Evolutionary conservation across 2,113 vertebrate genomes (phyloP).

Genomic region (Phyllostomus hastatus): DNA sequence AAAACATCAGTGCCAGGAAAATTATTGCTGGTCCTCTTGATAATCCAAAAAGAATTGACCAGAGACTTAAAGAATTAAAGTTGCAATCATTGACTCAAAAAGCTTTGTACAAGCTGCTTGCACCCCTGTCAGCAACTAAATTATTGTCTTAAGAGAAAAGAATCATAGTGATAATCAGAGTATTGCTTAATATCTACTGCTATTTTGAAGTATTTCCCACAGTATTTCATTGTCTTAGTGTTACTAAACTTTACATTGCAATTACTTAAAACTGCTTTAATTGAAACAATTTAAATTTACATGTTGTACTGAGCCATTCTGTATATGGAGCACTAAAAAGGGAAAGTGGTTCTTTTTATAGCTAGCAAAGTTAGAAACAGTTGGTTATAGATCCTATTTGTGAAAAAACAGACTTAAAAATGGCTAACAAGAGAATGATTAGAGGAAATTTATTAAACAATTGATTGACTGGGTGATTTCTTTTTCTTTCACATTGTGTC

Average conservation of each 20-base stretch:
- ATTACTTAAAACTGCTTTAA: constrained; percentile 43
- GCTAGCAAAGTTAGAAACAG: not conserved
- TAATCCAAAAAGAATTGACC: constrained; percentile 31
- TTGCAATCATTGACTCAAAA: constrained; percentile 14
- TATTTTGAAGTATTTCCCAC: constrained; percentile 4
- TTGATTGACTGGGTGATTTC: not conserved
- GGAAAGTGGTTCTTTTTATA: not conserved
- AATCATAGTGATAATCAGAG: not conserved
- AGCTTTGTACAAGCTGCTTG: constrained; percentile 4
- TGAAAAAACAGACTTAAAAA: not conserved
- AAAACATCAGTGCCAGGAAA: not conserved
- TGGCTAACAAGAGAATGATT: not conserved
- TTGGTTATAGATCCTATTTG: not conserved
- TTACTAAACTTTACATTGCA: constrained; percentile 29
- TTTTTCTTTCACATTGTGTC: not conserved
- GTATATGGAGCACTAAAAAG: not conserved
- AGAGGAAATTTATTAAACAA: constrained; percentile 34
- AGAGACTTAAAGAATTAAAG: constrained; percentile 45
- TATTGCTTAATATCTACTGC: not conserved
- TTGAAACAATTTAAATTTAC: constrained; percentile 39
- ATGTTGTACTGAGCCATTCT: constrained; percentile 20
- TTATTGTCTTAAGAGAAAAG: constrained; percentile 43
- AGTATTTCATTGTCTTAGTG: not conserved
- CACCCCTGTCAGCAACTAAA: not conserved
- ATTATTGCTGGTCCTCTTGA: constrained; percentile 2